A percentile compares a stretch with the other conserved stretches of the same genome.
These are phyloP conservation scores for Xyliphius kryptos DNA, from an alignment of 2,113 vertebrate species.

Conservation along the genomic window DNA sequence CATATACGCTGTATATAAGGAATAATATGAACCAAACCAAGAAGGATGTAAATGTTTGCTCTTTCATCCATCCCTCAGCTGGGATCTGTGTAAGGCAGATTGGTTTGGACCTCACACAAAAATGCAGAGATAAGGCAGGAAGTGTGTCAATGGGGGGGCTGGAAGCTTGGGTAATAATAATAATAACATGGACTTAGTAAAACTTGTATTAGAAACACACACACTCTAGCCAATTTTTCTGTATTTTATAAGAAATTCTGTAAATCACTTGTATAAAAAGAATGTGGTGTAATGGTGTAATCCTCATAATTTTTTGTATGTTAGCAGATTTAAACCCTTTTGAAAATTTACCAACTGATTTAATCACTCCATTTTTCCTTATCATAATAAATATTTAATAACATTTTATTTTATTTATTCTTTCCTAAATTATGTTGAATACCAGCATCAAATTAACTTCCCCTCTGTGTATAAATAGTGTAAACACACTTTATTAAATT, in stretches of 20 bases:
- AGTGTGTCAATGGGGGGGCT: conserved; percentile 26
- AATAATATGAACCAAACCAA: too few species aligned
- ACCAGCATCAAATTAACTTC: background rate
- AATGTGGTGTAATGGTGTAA: too few species aligned
- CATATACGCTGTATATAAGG: too few species aligned
- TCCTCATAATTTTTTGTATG: too few species aligned
- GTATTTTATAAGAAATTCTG: too few species aligned
- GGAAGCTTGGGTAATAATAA: conserved; percentile 23
- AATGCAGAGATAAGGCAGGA: conserved; percentile 33
- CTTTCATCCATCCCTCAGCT: background rate
- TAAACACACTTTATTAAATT: too few species aligned
- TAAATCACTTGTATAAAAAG: too few species aligned
- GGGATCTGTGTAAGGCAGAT: conserved; percentile 25
- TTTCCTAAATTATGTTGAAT: conserved; percentile 1
- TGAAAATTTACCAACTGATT: background rate
- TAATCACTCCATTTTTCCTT: background rate
- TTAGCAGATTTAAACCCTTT: too few species aligned
- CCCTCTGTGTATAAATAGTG: too few species aligned
- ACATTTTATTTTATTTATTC: background rate
- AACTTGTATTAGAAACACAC: conserved; percentile 8
- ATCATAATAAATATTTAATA: background rate
- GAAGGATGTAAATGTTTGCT: too few species aligned
- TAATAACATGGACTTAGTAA: background rate
- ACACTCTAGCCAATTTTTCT: too few species aligned
- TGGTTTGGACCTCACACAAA: conserved; percentile 37